Evolutionary conservation across 2,113 vertebrate genomes (phyloP).

Genomic region (Sceloporus undulatus): DNA sequence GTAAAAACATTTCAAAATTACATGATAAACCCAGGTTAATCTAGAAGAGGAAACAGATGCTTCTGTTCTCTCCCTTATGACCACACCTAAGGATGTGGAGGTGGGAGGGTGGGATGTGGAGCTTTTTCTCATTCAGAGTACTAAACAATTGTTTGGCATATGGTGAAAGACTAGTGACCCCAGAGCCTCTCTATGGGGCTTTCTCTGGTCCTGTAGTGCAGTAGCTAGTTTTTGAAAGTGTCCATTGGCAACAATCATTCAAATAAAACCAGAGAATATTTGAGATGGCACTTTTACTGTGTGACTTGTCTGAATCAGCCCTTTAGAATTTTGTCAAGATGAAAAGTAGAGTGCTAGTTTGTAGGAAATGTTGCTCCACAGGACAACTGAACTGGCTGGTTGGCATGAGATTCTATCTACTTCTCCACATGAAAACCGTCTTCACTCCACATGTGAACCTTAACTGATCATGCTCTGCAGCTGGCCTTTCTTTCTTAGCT

Average conservation of each 20-base stretch:
- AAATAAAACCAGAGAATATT: background rate
- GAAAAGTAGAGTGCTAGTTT: no score
- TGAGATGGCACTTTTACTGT: background rate
- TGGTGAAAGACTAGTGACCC: background rate
- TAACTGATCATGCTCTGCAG: no score
- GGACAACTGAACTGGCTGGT: background rate
- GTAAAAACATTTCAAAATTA: no score
- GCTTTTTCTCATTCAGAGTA: background rate
- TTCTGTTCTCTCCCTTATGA: background rate
- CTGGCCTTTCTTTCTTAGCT: no score
- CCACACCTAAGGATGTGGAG: background rate
- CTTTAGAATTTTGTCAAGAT: background rate
- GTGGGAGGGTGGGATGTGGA: no score
- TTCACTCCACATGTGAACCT: background rate
- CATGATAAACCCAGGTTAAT: background rate
- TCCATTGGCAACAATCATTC: background rate
- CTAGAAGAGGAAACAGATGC: background rate
- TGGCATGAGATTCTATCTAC: background rate
- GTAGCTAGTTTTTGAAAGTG: background rate
- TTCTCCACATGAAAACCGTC: background rate
- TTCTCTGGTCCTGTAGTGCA: no score
- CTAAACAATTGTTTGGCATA: background rate
- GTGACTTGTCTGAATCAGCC: background rate
- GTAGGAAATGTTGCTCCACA: background rate
- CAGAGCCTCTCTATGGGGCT: background rate